Base-by-base conservation (phyloP, 2,888 invertebrate species). In the Piscicola geometra region DNA sequence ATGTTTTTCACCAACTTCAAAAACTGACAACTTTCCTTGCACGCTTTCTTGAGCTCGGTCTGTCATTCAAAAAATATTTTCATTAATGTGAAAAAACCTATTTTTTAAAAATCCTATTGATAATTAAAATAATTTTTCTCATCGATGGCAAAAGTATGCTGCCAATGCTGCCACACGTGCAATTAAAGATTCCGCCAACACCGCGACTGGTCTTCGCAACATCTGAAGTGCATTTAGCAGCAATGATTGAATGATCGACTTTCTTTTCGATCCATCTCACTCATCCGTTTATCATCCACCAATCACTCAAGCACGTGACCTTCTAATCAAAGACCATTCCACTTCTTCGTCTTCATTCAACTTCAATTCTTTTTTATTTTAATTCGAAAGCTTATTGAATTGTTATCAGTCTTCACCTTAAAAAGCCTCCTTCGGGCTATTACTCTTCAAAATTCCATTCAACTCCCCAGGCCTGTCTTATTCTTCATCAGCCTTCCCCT, bases 1-100 rank as follows among this genome's bases (percentile, higher is more conserved):
- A 81, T 79, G 21, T 79, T 79, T 75, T 81, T 81, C 50, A 83
- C 82, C 32, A 80, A 78, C 30, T 82, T 81, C 64, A 86, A 78
- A 78, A 85, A 85, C 52, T 81, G 80, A 78, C 86, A 86, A 0
- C 83, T 81, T 68, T 81, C 76, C n/a, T 81, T 78, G 78, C 83
- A 84, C 41, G 82, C 82, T 28, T 21, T 36, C 47, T 73, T 76
- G 33, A n/a, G 72, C 15, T 68, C 52, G 50, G 21, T n/a, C n/a
- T n/a, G n/a, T n/a, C n/a, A n/a, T n/a, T n/a, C n/a, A n/a, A n/a
- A n/a, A n/a, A n/a, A n/a, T n/a, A n/a, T n/a, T n/a, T n/a, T n/a
- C n/a, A n/a, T n/a, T n/a, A n/a, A n/a, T n/a, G n/a, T n/a, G n/a
- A n/a, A n/a, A n/a, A n/a, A n/a, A n/a, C n/a, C n/a, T n/a, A n/a